phyloP scores from a whole-genome alignment of 2,888 invertebrate species.

The Agriotes lineatus region DNA sequence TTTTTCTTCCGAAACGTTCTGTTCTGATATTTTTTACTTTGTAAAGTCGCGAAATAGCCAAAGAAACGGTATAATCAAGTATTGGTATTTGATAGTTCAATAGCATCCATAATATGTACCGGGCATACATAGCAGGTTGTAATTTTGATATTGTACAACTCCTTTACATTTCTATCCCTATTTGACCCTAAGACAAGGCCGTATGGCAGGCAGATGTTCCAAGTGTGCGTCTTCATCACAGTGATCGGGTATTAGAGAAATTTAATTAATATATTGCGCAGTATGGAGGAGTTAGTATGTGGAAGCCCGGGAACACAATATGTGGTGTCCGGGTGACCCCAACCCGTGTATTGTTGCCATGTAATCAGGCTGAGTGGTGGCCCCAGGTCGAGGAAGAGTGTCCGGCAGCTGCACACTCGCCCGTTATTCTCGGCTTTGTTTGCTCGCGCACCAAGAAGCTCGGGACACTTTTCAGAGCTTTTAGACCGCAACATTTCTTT shows the following conservation, averaged over 20 bases:
- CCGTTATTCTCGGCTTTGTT: slow-evolving; percentile 32
- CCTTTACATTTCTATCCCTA: too few relatives aligned
- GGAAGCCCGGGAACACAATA: slow-evolving; percentile 49
- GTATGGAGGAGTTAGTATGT: slow-evolving; percentile 12
- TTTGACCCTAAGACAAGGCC: too few relatives aligned
- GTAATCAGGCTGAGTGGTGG: slow-evolving; percentile 59
- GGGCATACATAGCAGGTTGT: too few relatives aligned
- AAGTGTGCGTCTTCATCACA: too few relatives aligned
- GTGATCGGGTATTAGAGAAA: background rate
- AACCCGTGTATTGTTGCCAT: slow-evolving; percentile 56
- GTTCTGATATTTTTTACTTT: too few relatives aligned
- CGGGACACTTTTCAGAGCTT: slow-evolving; percentile 36
- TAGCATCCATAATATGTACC: too few relatives aligned
- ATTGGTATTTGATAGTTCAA: too few relatives aligned
- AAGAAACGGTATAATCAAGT: too few relatives aligned
- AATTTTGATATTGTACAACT: too few relatives aligned
- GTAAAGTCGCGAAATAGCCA: too few relatives aligned
- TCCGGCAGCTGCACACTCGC: slow-evolving; percentile 34
- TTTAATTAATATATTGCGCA: slow-evolving; percentile 25
- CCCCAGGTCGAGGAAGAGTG: slow-evolving; percentile 47
- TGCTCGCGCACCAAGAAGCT: slow-evolving; percentile 23
- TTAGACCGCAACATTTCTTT: slow-evolving; percentile 29
- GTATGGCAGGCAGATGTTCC: too few relatives aligned
- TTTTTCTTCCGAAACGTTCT: too few relatives aligned
- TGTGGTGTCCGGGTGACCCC: slow-evolving; percentile 54